phyloP scores from a whole-genome alignment of 2,113 vertebrate species.

The Oceanodroma tethys region DNA sequence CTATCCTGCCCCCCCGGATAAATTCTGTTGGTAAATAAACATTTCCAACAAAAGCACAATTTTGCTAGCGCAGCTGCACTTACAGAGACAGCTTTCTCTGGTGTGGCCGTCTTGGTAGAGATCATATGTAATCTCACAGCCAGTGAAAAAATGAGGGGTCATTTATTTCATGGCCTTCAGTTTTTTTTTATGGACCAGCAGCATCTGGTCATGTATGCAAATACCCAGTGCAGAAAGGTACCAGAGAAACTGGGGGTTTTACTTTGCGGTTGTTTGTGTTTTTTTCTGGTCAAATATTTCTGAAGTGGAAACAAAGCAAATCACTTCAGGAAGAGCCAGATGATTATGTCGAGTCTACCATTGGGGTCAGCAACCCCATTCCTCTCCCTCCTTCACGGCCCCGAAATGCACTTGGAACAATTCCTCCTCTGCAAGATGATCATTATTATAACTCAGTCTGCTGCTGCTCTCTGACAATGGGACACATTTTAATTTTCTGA shows the following conservation, averaged over 20 bases:
- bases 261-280: background rate
- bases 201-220: background rate
- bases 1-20: background rate
- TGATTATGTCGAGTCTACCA: background rate
- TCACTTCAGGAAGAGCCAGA: background rate
- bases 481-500: background rate
- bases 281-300: background rate
- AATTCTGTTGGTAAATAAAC: slow-evolving; percentile 14
- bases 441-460: background rate
- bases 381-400: background rate
- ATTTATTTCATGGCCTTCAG: background rate
- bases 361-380: background rate
- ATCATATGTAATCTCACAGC: background rate
- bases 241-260: background rate
- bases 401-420: background rate
- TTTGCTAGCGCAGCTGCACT: slow-evolving; percentile 2
- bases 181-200: background rate
- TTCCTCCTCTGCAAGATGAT: background rate
- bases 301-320: background rate
- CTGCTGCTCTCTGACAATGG: background rate
- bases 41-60: background rate
- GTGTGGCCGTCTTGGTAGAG: background rate
- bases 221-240: background rate
- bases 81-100: background rate
- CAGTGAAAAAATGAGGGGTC: background rate